Evolutionary conservation across 1,140 invertebrate species (phyloP).

Genomic region (Chymomyza costata): DNA sequence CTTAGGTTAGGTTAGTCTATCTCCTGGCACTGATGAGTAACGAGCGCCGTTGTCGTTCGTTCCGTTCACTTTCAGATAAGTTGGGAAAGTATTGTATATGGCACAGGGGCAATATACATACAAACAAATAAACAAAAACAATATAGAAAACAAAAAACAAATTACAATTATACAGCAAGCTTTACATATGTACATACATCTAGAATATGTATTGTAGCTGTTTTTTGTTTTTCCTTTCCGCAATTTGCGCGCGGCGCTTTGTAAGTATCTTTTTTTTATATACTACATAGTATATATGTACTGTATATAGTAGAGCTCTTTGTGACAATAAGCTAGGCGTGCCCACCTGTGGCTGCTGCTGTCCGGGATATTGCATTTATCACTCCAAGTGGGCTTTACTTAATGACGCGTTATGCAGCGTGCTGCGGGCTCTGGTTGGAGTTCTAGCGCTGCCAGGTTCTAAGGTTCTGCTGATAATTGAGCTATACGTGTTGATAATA

Average conservation of each 20-base stretch:
- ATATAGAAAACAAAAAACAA: conserved; percentile 29
- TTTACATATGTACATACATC: conserved; percentile 35
- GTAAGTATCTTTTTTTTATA: too few species aligned
- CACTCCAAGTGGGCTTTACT: too few species aligned
- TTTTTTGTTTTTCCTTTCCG: conserved; percentile 32
- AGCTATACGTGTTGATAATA: too few species aligned
- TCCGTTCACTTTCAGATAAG: conserved; percentile 70
- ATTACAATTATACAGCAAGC: conserved; percentile 66
- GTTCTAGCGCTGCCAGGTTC: too few species aligned
- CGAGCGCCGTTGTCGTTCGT: conserved; percentile 51
- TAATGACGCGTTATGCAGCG: too few species aligned
- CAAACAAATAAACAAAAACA: conserved; percentile 26
- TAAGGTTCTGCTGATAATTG: too few species aligned
- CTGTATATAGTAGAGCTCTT: too few species aligned
- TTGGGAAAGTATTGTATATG: conserved; percentile 58
- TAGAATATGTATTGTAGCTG: conserved; percentile 38
- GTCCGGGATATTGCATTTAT: too few species aligned
- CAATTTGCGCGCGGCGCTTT: conserved; percentile 36
- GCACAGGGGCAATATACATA: conserved; percentile 13
- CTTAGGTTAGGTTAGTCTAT: conserved; percentile 1
- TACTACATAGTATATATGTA: too few species aligned
- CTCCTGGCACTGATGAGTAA: conserved; percentile 38
- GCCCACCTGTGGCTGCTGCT: too few species aligned
- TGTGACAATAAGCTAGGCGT: too few species aligned
- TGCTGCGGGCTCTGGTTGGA: too few species aligned